A percentile compares a stretch with the other conserved stretches of the same genome.
Conservation (phyloP, 2,888 invertebrate genomes). For the Hydroisotoma schaefferi region DNA sequence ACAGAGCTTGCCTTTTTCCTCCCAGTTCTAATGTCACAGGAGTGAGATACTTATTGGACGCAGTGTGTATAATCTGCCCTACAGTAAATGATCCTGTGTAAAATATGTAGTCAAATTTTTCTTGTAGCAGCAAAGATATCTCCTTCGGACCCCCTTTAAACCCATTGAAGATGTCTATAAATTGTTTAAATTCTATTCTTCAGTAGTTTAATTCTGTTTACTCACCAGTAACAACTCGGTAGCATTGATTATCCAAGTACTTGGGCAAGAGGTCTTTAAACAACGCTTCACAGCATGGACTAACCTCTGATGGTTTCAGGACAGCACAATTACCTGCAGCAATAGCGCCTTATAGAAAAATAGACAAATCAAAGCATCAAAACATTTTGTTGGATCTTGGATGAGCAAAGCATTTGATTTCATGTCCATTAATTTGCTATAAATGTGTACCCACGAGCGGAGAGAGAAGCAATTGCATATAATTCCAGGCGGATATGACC, state of each 20-base stretch:
- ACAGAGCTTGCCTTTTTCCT: slow-evolving; percentile 71
- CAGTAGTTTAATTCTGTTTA: not conserved
- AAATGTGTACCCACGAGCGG: slow-evolving; percentile 5
- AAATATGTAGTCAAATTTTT: slow-evolving; percentile 93
- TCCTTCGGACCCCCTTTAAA: slow-evolving; percentile 59
- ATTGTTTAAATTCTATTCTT: not conserved
- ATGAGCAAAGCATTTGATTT: not conserved
- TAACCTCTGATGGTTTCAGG: slow-evolving; percentile 52
- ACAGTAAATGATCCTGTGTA: slow-evolving; percentile 84
- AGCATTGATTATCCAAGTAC: slow-evolving; percentile 54
- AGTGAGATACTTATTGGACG: slow-evolving; percentile 85
- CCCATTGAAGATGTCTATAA: not conserved
- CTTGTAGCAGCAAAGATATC: slow-evolving; percentile 76
- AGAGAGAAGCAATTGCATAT: slow-evolving; percentile 10
- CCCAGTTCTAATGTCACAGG: slow-evolving; percentile 78
- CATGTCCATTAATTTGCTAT: too few relatives aligned
- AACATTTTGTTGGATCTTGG: not conserved
- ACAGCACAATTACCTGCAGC: slow-evolving; percentile 33
- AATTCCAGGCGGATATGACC: slow-evolving; percentile 33
- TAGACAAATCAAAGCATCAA: not conserved
- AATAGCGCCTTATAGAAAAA: slow-evolving; percentile 1
- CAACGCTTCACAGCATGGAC: slow-evolving; percentile 53
- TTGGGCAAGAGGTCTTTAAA: slow-evolving; percentile 54
- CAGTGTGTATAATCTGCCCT: slow-evolving; percentile 83
- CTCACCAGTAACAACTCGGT: slow-evolving; percentile 34